Conservation (phyloP, 1,140 invertebrate genomes). For the Phymastichus coffea region DNA sequence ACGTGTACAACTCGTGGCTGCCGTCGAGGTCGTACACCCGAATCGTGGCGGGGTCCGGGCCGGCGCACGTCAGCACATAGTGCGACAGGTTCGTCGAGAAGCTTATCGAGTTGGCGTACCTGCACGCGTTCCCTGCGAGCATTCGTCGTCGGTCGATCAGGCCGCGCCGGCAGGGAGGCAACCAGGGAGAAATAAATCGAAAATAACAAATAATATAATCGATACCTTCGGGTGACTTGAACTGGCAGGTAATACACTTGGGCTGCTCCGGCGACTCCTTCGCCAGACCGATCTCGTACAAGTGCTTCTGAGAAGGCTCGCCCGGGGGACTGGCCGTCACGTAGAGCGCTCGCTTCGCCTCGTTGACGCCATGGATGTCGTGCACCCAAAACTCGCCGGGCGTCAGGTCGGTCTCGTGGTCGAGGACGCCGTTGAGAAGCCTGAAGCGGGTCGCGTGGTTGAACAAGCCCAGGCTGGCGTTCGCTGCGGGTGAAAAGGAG, state of each 20-base stretch:
- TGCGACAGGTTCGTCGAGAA: slow-evolving; percentile 65
- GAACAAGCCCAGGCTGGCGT: slow-evolving; percentile 29
- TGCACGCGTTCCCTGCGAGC: slow-evolving; percentile 52
- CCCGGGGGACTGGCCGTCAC: slow-evolving; percentile 52
- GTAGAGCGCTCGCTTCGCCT: slow-evolving; percentile 43
- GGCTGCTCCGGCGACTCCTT: slow-evolving; percentile 33
- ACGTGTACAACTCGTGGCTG: slow-evolving; percentile 42
- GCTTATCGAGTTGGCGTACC: slow-evolving; percentile 61
- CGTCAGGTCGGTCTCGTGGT: slow-evolving; percentile 48
- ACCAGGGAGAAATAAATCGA: background rate
- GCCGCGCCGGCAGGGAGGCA: background rate
- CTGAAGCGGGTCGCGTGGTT: slow-evolving; percentile 48
- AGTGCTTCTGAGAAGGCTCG: slow-evolving; percentile 52
- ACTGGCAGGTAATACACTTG: slow-evolving; percentile 46
- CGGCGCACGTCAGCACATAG: slow-evolving; percentile 70
- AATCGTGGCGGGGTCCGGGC: slow-evolving; percentile 51
- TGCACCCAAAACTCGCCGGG: slow-evolving; percentile 53
- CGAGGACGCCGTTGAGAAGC: slow-evolving; percentile 37
- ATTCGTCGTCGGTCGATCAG: background rate
- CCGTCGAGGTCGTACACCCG: slow-evolving; percentile 25
- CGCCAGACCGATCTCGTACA: slow-evolving; percentile 44
- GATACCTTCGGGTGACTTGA: slow-evolving; percentile 47
- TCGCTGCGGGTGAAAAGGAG: background rate
- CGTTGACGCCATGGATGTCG: slow-evolving; percentile 50
- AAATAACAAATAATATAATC: background rate